Percentiles rank a stretch among this genome's conserved stretches.
phyloP scores from a whole-genome alignment of 2,113 vertebrate species.

The Isichthys henryi region DNA sequence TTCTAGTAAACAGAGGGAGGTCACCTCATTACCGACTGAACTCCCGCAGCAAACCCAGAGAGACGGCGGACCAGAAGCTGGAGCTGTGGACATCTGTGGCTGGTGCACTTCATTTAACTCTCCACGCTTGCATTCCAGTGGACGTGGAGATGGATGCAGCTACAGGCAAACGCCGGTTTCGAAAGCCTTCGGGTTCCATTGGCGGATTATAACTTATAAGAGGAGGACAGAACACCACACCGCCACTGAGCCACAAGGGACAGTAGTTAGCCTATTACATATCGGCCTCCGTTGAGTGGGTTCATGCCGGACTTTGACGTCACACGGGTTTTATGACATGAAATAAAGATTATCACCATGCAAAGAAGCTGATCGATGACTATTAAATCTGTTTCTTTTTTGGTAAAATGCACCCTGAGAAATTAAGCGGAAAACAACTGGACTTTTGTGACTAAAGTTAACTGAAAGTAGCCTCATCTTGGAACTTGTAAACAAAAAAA shows the following conservation, averaged over 20 bases:
- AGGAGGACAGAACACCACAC: background rate
- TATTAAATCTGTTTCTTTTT: background rate
- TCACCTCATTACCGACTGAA: constrained; percentile 49
- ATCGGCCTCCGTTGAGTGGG: background rate
- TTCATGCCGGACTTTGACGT: background rate
- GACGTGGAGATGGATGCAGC: background rate
- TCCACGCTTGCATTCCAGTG: background rate
- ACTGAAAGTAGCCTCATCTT: background rate
- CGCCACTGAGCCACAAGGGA: background rate
- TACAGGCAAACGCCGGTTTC: background rate
- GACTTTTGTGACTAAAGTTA: background rate
- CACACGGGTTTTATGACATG: background rate
- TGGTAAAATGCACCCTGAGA: background rate
- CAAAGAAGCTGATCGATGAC: background rate
- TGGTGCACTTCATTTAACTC: constrained; percentile 28
- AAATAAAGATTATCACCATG: background rate
- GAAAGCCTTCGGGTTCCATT: background rate
- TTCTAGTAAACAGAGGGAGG: constrained; percentile 46
- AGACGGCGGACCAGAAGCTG: constrained; percentile 31
- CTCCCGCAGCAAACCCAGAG: constrained; percentile 40
- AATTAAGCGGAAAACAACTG: background rate
- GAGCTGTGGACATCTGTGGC: constrained; percentile 28
- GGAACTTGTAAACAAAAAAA: background rate
- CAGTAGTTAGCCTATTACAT: background rate
- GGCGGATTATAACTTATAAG: background rate